phyloP scores from a whole-genome alignment of 2,888 invertebrate genomes.

The Camponotus fellah region DNA sequence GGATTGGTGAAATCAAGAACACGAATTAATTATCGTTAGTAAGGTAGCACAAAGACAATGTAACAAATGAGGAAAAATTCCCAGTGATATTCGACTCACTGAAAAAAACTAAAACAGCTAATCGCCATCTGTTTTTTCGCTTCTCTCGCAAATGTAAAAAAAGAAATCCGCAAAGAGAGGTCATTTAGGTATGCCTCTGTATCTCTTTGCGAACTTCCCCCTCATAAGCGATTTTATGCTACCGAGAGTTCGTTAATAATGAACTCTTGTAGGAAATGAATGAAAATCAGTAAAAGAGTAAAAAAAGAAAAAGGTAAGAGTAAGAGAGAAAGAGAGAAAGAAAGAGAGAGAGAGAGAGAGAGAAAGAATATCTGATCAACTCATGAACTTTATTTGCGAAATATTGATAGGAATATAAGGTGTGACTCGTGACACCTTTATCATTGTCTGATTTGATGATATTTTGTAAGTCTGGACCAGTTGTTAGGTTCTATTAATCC shows the following conservation, averaged over 20 bases:
- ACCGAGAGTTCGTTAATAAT: constrained; percentile 29
- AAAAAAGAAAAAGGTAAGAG: constrained; percentile 35
- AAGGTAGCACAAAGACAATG: constrained; percentile 58
- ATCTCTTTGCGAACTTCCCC: constrained; percentile 60
- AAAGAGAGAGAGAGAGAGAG: constrained; percentile 54
- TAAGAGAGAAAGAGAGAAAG: constrained; percentile 30
- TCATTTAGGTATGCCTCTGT: constrained; percentile 10
- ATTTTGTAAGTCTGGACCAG: constrained; percentile 85
- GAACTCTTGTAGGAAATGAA: constrained; percentile 52
- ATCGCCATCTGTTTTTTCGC: constrained; percentile 77
- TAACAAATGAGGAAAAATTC: constrained; percentile 41
- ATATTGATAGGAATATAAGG: constrained; percentile 78
- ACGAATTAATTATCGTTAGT: constrained; percentile 61
- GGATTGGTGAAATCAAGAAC: constrained; percentile 62
- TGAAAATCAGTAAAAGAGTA: constrained; percentile 45
- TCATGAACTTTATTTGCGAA: constrained; percentile 78
- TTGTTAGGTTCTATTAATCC: constrained; percentile 85
- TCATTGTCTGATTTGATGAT: constrained; percentile 85
- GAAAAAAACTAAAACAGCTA: constrained; percentile 61
- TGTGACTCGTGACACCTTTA: constrained; percentile 80
- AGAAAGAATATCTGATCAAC: constrained; percentile 71
- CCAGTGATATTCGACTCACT: constrained; percentile 21
- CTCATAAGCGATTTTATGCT: constrained; percentile 35
- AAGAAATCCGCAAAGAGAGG: constrained; percentile 64
- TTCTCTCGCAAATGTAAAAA: constrained; percentile 78